Percentiles rank a stretch among this genome's conserved stretches.
Evolutionary conservation across 2,888 invertebrate genomes (phyloP).

Genomic region (Ametastegia equiseti): DNA sequence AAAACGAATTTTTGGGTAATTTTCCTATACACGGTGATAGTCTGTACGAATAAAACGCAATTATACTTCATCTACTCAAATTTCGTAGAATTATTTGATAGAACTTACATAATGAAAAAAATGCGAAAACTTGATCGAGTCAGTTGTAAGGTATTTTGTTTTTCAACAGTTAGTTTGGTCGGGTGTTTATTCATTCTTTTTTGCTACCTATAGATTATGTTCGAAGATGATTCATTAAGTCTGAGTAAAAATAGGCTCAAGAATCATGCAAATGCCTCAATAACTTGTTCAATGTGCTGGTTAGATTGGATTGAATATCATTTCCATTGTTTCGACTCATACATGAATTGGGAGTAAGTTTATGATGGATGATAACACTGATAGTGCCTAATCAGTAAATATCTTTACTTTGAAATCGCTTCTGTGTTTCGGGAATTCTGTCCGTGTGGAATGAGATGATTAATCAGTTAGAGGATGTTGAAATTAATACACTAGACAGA

Average conservation of each 20-base stretch:
- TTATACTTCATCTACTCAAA: not conserved
- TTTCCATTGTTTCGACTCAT: not conserved
- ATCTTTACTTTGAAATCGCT: not conserved
- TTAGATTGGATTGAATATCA: not conserved
- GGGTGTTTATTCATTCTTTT: too few species aligned
- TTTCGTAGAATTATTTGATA: not conserved
- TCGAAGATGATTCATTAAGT: not conserved
- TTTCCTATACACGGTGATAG: not conserved
- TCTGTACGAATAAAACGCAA: not conserved
- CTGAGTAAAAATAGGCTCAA: not conserved
- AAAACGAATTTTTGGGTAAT: not conserved
- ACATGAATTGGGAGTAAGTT: not conserved
- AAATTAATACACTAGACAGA: constrained; percentile 6
- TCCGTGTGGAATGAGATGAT: not conserved
- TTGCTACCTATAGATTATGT: too few species aligned
- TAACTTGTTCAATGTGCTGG: not conserved
- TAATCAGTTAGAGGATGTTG: not conserved
- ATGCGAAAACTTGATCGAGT: not conserved
- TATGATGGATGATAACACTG: not conserved
- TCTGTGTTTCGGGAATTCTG: not conserved
- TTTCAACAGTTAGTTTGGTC: too few species aligned
- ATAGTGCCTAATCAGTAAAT: not conserved
- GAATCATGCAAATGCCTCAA: not conserved
- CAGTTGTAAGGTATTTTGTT: not conserved
- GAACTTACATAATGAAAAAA: not conserved